Conservation (phyloP, 2,797 vertebrate genomes). For the Clarias fuscus region DNA sequence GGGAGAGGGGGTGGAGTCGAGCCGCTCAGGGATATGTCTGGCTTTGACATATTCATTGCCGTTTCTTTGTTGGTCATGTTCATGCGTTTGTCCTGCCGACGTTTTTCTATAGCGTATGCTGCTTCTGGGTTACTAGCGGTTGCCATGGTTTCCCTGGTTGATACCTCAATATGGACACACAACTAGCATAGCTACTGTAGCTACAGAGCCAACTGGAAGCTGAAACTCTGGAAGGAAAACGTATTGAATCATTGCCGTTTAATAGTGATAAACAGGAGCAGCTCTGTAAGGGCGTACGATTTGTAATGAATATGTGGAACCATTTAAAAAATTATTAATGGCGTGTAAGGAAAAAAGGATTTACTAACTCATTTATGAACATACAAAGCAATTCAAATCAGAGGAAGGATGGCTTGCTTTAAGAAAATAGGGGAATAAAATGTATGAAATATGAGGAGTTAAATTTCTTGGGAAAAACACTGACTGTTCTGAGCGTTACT, state of each 20-base stretch:
- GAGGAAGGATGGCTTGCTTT: no score
- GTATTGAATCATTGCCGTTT: not conserved
- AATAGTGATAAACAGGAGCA: not conserved
- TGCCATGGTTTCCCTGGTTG: not conserved
- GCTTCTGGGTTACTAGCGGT: not conserved
- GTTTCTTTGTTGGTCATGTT: slow-evolving; percentile 26
- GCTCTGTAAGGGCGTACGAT: not conserved
- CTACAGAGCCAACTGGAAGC: not conserved
- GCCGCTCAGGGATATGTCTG: slow-evolving; percentile 25
- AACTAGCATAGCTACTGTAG: not conserved
- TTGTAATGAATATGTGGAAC: not conserved
- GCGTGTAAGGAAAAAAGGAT: no score
- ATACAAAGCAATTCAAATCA: no score
- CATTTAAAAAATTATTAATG: no score
- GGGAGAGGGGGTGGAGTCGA: not conserved
- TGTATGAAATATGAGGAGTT: no score
- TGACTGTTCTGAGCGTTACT: no score
- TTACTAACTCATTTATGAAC: no score
- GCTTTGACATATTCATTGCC: slow-evolving; percentile 47
- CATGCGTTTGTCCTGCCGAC: slow-evolving; percentile 2
- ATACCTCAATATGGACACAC: not conserved
- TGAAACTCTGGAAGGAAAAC: not conserved
- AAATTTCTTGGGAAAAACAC: no score
- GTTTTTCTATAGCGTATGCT: not conserved
- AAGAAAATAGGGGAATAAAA: no score